Evolutionary conservation across 2,888 invertebrate species (phyloP).

Genomic region (Nomada fucata): DNA sequence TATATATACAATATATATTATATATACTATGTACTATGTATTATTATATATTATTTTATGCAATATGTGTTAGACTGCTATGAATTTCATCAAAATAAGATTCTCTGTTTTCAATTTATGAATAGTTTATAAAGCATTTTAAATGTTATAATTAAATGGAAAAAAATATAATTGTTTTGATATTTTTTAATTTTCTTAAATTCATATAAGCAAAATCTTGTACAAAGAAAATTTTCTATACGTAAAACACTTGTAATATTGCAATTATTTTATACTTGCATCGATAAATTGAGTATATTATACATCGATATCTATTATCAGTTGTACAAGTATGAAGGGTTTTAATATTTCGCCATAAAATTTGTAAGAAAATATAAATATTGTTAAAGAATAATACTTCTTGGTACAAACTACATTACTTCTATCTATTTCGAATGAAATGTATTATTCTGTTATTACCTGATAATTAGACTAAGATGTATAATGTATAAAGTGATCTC

Average conservation of each 20-base stretch:
- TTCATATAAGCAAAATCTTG: neutral
- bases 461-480: slow-evolving; percentile 7
- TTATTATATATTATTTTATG: no score
- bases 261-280: neutral
- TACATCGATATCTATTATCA: slow-evolving; percentile 1
- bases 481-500: slow-evolving; percentile 21
- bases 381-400: slow-evolving; percentile 14
- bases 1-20: neutral
- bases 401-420: slow-evolving; percentile 4
- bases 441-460: neutral
- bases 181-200: neutral
- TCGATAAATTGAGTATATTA: neutral
- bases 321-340: neutral
- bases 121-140: neutral
- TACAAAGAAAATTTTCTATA: no score
- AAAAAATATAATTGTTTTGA: neutral
- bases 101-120: neutral
- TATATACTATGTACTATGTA: no score
- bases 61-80: no score
- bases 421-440: neutral
- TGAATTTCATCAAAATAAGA: no score
- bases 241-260: neutral
- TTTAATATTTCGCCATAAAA: slow-evolving; percentile 1
- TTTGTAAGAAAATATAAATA: neutral
- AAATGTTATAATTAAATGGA: neutral